Evolutionary conservation across 2,888 invertebrate species (phyloP), one percentile per base, ranked within the genome.

Genomic region (Panopea generosa): DNA sequence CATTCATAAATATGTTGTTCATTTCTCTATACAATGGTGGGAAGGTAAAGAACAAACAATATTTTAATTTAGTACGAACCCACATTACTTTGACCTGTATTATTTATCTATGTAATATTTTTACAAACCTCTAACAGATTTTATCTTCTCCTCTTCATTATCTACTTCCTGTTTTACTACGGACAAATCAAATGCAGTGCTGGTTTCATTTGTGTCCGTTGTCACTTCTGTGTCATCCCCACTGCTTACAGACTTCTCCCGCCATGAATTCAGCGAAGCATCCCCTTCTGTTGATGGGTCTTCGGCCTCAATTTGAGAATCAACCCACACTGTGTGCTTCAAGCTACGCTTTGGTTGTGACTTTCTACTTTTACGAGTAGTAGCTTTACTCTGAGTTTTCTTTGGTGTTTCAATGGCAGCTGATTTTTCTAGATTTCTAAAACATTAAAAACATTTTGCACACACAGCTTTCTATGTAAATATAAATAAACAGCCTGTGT

Each of bases 341-440:
- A 70, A 26, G 38, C 70, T 76, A 45, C 69, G 40, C 38, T 70
- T 70, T 61, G 75, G 75, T 55, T 70, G 70, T 22, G 75, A 76
- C 47, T 76, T 76, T 16, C 75, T 56, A 55, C 69, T 75, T 57
- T 71, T 71, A 38, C 53, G 26, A 29, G n/a, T 26, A 27, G 53
- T 2, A 26, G 53, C 14, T 18, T 29, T 53, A 2, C 24, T 27
- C 53, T 26, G 53, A 27, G 24, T 26, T n/a, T 53, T 26, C n/a
- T 29, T 53, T 53, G 27, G n/a, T n/a, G 27, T 16, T 53, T 53
- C 27, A 18, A 50, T 22, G 2, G 22, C 18, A 24, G 45, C 4
- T 14, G 50, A 18, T 11, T n/a, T 14, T 3, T 33, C 11, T 33
- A 33, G 6, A 33, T 33, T 4, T 33, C 33, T 33, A 11, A 33